Base-by-base conservation (phyloP, 2,113 vertebrate species). In the Trematomus loennbergii region DNA sequence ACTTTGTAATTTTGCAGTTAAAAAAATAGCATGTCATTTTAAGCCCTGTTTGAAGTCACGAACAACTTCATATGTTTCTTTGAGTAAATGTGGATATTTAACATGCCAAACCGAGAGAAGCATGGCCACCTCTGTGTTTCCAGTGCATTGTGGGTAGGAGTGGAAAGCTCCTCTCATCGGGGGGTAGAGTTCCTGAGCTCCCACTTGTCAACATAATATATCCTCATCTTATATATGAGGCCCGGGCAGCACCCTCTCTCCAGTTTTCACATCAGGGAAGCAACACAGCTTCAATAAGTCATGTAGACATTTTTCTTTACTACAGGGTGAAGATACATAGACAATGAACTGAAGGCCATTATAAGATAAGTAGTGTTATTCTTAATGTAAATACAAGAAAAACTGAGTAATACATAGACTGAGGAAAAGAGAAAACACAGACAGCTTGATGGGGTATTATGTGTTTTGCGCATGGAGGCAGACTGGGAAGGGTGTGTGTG, bases 101-200 rank as follows among this genome's bases (percentile, higher is more conserved):
- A 67, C 45, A 71, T 78, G 64, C 78, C 54, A 68, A 69, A 25
- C 43, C 54, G 6, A 3, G 17, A 74, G 76, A 76, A 75, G 64
- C 58, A 71, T 55, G 67, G 33, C 69, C 63, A 50, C 60, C 50
- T 70, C 52, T 40, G 46, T 29, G 52, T 78, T 81, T 86, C 72
- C 13, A 78, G 66, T 72, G 74, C 78, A 83, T 85, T 88, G 70
- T 86, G 75, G 74, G 72, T 70, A 68, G 64, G 59, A 54, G 77
- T 58, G 63, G 77, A 82, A 79, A 82, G 75, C 79, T 83, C 66
- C 87, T 89, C 83, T 91, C 84, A 82, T 88, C 71, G 6, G 50
- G 69, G 72, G 81, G 84, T 84, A 91, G 80, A 91, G 82, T 84
- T 89, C 84, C 81, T 86, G 75, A 83, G 78, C 75, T 74, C 67